Percentiles rank a stretch among this genome's conserved stretches.
phyloP scores from a whole-genome alignment of 2,113 vertebrate genomes.

The Pseudorasbora parva region DNA sequence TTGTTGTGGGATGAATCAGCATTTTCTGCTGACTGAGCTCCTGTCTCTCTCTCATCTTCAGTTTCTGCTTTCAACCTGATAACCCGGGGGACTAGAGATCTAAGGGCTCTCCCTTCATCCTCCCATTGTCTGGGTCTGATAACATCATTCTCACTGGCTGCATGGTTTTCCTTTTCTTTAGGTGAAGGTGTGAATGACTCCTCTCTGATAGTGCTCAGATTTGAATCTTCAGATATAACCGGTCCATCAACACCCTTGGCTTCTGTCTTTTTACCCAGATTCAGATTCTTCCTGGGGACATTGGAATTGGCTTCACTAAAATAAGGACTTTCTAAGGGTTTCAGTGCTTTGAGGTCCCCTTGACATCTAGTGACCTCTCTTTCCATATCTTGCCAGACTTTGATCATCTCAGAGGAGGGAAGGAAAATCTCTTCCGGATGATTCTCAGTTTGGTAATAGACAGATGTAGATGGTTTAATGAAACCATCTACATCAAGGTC shows the following conservation, averaged over 20 bases:
- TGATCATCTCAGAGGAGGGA: slow-evolving; percentile 81
- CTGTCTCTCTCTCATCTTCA: slow-evolving; percentile 49
- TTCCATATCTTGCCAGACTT: slow-evolving; percentile 83
- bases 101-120: slow-evolving; percentile 46
- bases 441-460: slow-evolving; percentile 34
- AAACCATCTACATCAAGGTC: slow-evolving; percentile 30
- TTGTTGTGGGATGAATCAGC: slow-evolving; percentile 72
- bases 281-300: slow-evolving; percentile 40
- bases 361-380: slow-evolving; percentile 52
- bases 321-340: slow-evolving; percentile 5
- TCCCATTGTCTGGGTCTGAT: slow-evolving; percentile 44
- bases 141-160: slow-evolving; percentile 58
- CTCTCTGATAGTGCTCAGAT: slow-evolving; percentile 72
- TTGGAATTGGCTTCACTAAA: slow-evolving; percentile 13
- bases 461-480: neutral
- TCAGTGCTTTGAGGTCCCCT: slow-evolving; percentile 33
- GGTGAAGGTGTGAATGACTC: slow-evolving; percentile 63
- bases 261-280: slow-evolving; percentile 22
- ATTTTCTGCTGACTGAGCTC: slow-evolving; percentile 44
- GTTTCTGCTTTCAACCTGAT: slow-evolving; percentile 67
- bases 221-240: slow-evolving; percentile 75
- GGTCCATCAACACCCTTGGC: slow-evolving; percentile 57
- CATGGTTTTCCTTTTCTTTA: slow-evolving; percentile 19
- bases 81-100: slow-evolving; percentile 59
- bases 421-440: slow-evolving; percentile 76